Evolutionary conservation across 2,113 vertebrate species (phyloP).

Genomic region (Phainopepla nitens): DNA sequence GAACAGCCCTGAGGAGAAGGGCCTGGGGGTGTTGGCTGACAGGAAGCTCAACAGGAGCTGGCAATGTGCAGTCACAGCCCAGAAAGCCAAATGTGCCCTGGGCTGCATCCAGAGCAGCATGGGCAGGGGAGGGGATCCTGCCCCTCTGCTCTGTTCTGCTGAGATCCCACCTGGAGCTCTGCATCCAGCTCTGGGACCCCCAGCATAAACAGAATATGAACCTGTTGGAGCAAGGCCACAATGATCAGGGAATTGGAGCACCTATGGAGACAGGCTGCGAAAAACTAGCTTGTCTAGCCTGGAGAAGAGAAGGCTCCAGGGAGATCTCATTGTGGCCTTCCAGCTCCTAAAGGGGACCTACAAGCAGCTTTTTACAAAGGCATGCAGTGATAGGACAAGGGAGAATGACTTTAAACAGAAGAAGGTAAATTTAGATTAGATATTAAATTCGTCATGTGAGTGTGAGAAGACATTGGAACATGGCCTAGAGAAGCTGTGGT

Average conservation of each 20-base stretch:
- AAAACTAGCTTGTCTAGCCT: not conserved
- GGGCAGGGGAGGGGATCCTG: not conserved
- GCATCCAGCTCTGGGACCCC: not conserved
- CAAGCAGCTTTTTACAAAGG: not conserved
- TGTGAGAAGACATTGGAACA: not conserved
- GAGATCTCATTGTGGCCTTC: not conserved
- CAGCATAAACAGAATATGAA: not conserved
- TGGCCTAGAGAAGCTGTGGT: not conserved
- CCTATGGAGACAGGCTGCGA: not conserved
- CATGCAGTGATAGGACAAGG: not conserved
- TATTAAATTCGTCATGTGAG: too few species aligned
- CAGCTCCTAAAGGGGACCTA: not conserved
- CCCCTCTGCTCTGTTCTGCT: not conserved
- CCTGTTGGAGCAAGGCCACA: not conserved
- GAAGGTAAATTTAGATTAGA: not conserved
- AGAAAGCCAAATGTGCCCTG: not conserved
- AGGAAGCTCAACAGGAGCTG: not conserved
- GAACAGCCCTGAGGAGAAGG: not conserved
- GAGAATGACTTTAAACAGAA: not conserved
- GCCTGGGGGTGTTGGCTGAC: not conserved
- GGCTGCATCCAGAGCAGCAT: not conserved
- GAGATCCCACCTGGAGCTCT: not conserved
- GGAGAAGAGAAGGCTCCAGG: not conserved
- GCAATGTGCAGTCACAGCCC: not conserved
- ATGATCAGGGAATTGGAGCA: not conserved